phyloP scores from a whole-genome alignment of 2,113 vertebrate species.

The Crotalus tigris region DNA sequence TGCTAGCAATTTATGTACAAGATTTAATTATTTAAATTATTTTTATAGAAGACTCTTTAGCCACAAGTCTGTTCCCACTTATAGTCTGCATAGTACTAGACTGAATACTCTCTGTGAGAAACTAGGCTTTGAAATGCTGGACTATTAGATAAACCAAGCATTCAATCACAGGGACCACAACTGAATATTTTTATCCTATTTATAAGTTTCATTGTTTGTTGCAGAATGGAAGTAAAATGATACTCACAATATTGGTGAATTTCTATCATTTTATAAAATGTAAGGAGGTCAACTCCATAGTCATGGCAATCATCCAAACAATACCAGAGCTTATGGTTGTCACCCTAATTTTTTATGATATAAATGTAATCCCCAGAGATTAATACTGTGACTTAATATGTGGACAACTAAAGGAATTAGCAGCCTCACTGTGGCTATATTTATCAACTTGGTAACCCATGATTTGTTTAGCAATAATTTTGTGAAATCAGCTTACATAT shows the following conservation, averaged over 20 bases:
- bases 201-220: neutral
- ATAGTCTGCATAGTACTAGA: neutral
- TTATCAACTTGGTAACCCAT: neutral
- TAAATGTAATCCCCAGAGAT: neutral
- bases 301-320: neutral
- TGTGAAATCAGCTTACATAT: neutral
- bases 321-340: neutral
- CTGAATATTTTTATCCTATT: neutral
- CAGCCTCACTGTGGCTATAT: neutral
- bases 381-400: neutral
- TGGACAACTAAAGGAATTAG: neutral
- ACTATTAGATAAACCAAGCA: neutral
- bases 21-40: neutral
- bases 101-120: no score
- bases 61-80: neutral
- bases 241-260: neutral
- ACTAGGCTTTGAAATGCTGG: neutral
- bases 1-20: neutral
- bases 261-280: neutral
- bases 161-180: neutral
- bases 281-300: neutral
- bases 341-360: neutral
- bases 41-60: neutral
- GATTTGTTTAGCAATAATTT: neutral
- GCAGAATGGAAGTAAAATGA: neutral